Base-by-base conservation (phyloP, 1,140 invertebrate species). In the Neomicropteryx cornuta region DNA sequence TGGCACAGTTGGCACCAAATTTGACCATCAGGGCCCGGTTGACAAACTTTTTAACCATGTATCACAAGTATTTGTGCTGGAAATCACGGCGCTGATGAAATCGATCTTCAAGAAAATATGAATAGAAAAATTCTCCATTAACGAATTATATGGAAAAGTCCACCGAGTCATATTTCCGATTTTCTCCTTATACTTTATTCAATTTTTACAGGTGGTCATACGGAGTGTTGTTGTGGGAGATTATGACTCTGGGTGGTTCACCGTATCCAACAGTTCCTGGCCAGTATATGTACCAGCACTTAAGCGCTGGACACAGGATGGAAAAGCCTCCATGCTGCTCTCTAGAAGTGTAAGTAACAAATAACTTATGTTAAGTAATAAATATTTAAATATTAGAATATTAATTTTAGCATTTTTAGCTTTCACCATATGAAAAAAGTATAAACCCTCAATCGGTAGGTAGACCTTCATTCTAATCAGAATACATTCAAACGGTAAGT, bases 141-240 rank as follows among this genome's bases (percentile, higher is more conserved):
- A n/a, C n/a, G n/a, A n/a, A n/a, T n/a, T n/a, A n/a, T n/a, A n/a
- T n/a, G n/a, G n/a, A n/a, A n/a, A n/a, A n/a, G n/a, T n/a, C n/a
- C n/a, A n/a, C n/a, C n/a, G n/a, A n/a, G n/a, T n/a, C n/a, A n/a
- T n/a, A n/a, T n/a, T n/a, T n/a, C n/a, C n/a, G n/a, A n/a, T 27
- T 27, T 4, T 16, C 18, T 13, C 11, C 14, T 13, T 23, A 16
- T 27, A 33, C 5, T 18, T 33, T 39, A 18, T 33, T 39, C 20
- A 35, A 37, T 27, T 55, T 55, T 38, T 40, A 11, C 53, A 84
- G 81, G 18, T 96, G 91, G 91, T 89, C 89, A 11, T 95, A 88
- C 64, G 92, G 91, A 27, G 82, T 96, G 30, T 61, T 96, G 6
- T 58, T 95, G 17, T 96, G 90, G 90, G 91, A 97, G 69, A 94